These are phyloP conservation scores for Chrysomela aeneicollis DNA, from an alignment of 2,888 invertebrate species.

Conservation along the genomic window DNA sequence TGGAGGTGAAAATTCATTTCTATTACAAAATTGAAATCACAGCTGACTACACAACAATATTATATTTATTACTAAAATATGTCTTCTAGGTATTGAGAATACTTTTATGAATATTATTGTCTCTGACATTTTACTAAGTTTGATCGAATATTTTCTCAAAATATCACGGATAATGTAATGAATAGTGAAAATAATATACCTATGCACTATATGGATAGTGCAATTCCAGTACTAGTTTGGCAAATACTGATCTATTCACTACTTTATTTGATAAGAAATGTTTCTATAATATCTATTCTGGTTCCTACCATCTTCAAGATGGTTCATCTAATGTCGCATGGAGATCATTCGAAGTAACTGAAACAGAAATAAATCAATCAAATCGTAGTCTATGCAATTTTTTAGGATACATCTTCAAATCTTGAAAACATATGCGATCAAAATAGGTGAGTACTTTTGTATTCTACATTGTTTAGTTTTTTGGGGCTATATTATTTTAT, in stretches of 20 bases:
- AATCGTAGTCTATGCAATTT: no score
- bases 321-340: constrained; percentile 25
- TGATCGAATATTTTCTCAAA: constrained; percentile 27
- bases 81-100: constrained; percentile 1
- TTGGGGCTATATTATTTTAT: no score
- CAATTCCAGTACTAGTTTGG: constrained; percentile 42
- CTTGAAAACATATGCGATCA: no score
- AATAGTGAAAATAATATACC: constrained; percentile 30
- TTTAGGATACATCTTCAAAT: no score
- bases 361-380: constrained; percentile 33
- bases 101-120: not conserved
- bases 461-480: no score
- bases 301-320: constrained; percentile 37
- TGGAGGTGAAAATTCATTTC: not conserved
- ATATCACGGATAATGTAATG: constrained; percentile 40
- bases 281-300: constrained; percentile 44
- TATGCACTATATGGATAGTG: constrained; percentile 39
- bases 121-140: constrained; percentile 1
- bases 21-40: constrained; percentile 2
- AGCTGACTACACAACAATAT: not conserved
- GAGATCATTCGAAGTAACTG: constrained; percentile 41
- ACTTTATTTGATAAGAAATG: constrained; percentile 45
- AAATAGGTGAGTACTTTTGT: no score
- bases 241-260: constrained; percentile 43
- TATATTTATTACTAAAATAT: constrained; percentile 7